Base-by-base conservation (phyloP, 1,140 invertebrate species). In the Dryas iulia region DNA sequence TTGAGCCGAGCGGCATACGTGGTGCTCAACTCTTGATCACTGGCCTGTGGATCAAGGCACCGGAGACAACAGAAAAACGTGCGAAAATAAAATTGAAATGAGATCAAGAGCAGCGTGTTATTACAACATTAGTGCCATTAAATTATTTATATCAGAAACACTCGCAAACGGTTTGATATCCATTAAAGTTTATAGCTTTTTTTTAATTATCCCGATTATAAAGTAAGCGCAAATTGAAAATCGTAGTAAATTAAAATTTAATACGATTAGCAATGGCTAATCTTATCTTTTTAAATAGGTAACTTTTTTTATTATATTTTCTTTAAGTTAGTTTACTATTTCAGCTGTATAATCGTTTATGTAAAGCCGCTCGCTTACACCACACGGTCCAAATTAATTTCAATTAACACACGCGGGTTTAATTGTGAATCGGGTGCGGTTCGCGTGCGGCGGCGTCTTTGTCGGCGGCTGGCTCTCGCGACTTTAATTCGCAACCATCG, bases 391-490 rank as follows among this genome's bases (percentile, higher is more conserved):
- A 78, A 86, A 89, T 91, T 91, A 89, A 87, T 89, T 87, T 84
- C 87, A 91, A 91, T 91, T 91, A 91, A 85, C 86, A 88, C 89
- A 89, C 85, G 81, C 89, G 80, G 83, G 77, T 83, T 89, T 91
- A 89, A 89, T 89, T 89, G 85, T 87, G 88, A 87, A 86, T 87
- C 87, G 84, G 79, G 86, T 78, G 81, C 77, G 79, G 79, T 72
- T 87, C 86, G 88, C 88, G 87, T 89, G 87, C 84, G 86, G 87
- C 86, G 84, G 83, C 70, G 62, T 75, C 86, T 91, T 91, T 91
- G 89, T 89, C 86, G 87, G 89, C 79, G 70, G 76, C 68, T 71
- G 73, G 61, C 72, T 82, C 74, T 75, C 72, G 78, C 76, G 77
- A 68, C 77, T 81, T 81, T 83, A 82, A 84, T 87, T 87, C 79